Base-by-base conservation (phyloP, 2,113 vertebrate species). In the Seriola dumerili region DNA sequence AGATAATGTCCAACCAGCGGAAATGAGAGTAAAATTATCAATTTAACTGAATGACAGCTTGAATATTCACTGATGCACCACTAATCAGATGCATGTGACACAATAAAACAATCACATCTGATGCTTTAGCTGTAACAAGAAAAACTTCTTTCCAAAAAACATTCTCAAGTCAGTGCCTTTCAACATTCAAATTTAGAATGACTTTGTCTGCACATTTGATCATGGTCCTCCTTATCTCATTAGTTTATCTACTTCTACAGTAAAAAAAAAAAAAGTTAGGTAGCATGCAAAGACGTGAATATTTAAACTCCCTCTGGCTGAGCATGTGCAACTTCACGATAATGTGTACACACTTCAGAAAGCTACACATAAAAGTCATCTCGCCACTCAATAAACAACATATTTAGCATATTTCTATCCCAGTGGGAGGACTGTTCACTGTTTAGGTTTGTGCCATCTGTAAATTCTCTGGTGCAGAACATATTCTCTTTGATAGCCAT, bases 381-480 rank as follows among this genome's bases (percentile, higher is more conserved):
- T 61, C 12, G 5, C 68, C 36, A 40, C 79, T 76, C 69, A 66
- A 54, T 17, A 73, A 52, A 48, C 77, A 81, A 78, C 62, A 80
- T 78, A 82, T 85, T 88, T 78, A 50, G 74, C 72, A 72, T 79
- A 87, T 86, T 90, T 61, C 68, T 69, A 23, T 80, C 79, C 66
- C 83, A 84, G 78, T 29, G 16, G 80, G 85, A 40, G 46, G 48
- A 0, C 58, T 67, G 69, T 55, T 76, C 69, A 75, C 44, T 70
- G 54, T 85, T 87, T 73, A 89, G 65, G 29, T 79, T 82, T 55
- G 75, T 76, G 84, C 87, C 85, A 86, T 87, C 78, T 92, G 83
- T 76, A 90, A 66, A 84, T 80, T 77, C 4, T 79, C 71, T 62
- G 58, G 32, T 42, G 54, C 67, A 59, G 44, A 76, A 77, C 77